These are phyloP conservation scores for Acrocyrtus sp. DNA, from an alignment of 2,888 invertebrate genomes.

Conservation along the genomic window DNA sequence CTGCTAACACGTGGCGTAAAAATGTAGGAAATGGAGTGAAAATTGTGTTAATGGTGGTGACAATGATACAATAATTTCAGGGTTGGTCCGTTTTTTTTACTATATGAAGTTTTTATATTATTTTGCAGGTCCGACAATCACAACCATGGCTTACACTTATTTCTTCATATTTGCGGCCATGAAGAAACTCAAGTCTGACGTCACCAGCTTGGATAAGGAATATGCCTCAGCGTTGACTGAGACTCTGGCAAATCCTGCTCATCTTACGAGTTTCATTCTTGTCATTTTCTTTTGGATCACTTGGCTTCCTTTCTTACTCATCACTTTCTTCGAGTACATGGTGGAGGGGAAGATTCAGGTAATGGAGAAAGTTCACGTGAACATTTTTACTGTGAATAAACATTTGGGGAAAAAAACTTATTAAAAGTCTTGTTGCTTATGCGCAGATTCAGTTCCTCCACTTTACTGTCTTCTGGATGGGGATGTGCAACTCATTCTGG, in stretches of 20 bases:
- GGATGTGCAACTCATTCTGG: slow-evolving; percentile 94
- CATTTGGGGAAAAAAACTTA: neutral
- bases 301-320: slow-evolving; percentile 91
- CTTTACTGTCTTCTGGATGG: slow-evolving; percentile 94
- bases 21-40: too few species aligned
- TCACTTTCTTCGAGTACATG: slow-evolving; percentile 77
- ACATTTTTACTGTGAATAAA: too few species aligned
- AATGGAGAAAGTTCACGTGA: too few species aligned
- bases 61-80: too few species aligned
- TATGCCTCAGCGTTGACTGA: slow-evolving; percentile 90
- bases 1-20: too few species aligned
- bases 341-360: slow-evolving; percentile 63
- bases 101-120: too few species aligned
- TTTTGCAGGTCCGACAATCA: slow-evolving; percentile 79
- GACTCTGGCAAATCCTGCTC: slow-evolving; percentile 75
- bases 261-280: slow-evolving; percentile 94
- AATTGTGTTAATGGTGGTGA: too few species aligned
- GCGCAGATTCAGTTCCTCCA: slow-evolving; percentile 84
- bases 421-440: neutral
- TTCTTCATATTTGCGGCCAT: slow-evolving; percentile 94
- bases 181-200: slow-evolving; percentile 83
- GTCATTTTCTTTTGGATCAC: slow-evolving; percentile 91
- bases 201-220: slow-evolving; percentile 91
- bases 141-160: slow-evolving; percentile 94
- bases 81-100: too few species aligned